Evolutionary conservation across 1,140 invertebrate species (phyloP).

Genomic region (Heliconius nattereri): DNA sequence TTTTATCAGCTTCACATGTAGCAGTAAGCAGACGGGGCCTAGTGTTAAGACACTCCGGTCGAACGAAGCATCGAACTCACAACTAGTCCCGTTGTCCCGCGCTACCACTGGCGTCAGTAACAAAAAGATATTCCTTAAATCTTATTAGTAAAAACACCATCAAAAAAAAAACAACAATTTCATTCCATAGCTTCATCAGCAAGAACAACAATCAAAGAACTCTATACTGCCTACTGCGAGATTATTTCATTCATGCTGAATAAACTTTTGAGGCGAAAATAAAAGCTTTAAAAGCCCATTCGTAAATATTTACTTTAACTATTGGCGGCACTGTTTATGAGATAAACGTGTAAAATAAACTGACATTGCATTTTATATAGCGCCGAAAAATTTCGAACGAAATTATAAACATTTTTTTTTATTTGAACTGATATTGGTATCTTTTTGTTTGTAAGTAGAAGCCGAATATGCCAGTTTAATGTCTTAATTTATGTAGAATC

Average conservation of each 20-base stretch:
- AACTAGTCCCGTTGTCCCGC: too few species aligned
- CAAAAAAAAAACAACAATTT: not conserved
- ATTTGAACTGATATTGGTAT: not conserved
- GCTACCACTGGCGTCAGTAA: too few species aligned
- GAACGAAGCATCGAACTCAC: too few species aligned
- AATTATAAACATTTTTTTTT: not conserved
- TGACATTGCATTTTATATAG: not conserved
- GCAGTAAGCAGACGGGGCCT: too few species aligned
- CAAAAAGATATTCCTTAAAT: too few species aligned
- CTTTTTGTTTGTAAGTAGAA: not conserved
- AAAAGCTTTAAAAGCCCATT: constrained; percentile 10
- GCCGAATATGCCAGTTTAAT: not conserved
- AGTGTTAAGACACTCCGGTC: too few species aligned
- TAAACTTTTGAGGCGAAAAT: constrained; percentile 6
- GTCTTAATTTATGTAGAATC: not conserved
- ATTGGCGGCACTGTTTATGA: not conserved
- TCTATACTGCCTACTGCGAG: not conserved
- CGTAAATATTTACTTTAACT: constrained; percentile 11
- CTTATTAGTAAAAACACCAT: not conserved
- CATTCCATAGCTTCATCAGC: not conserved
- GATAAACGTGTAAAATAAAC: not conserved
- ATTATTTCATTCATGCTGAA: constrained; percentile 5
- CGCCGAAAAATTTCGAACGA: not conserved
- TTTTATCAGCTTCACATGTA: too few species aligned
- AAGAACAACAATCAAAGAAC: not conserved